A percentile compares a stretch with the other conserved stretches of the same genome.
Evolutionary conservation across 2,113 vertebrate genomes (phyloP).

Genomic region (Procavia capensis): DNA sequence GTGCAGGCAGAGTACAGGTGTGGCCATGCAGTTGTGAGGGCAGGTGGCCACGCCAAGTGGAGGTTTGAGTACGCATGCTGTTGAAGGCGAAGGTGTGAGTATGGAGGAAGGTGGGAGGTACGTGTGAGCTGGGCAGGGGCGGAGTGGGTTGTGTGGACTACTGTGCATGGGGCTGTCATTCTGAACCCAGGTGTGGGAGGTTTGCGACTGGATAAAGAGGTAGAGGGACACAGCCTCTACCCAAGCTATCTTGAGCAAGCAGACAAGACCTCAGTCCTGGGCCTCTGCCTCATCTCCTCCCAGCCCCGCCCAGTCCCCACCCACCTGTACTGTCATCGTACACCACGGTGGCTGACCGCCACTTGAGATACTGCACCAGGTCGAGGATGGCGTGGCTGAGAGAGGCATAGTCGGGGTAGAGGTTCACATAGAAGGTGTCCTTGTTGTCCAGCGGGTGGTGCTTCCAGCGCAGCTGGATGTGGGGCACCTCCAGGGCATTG

Average conservation of each 20-base stretch:
- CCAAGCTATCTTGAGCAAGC: neutral
- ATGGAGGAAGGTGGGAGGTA: neutral
- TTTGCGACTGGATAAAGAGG: neutral
- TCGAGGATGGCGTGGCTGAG: slow-evolving; percentile 98
- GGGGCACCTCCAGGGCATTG: slow-evolving; percentile 98
- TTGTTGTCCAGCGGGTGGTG: slow-evolving; percentile 99
- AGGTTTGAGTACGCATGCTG: neutral
- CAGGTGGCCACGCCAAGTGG: neutral
- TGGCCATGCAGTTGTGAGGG: no score
- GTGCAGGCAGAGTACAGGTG: neutral
- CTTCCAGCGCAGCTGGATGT: slow-evolving; percentile 99
- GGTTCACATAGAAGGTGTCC: slow-evolving; percentile 98
- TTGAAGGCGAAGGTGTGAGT: neutral
- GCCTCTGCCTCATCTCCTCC: no score
- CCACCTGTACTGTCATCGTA: slow-evolving; percentile 99
- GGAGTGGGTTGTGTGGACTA: neutral
- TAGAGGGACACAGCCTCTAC: neutral
- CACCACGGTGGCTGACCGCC: slow-evolving; percentile 98
- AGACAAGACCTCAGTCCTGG: neutral
- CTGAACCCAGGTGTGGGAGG: rapidly evolving
- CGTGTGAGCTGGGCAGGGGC: neutral
- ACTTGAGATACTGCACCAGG: slow-evolving; percentile 97
- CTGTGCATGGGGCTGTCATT: rapidly evolving
- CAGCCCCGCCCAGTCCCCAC: neutral
- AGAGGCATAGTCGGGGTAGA: slow-evolving; percentile 98